Percentiles rank a stretch among this genome's conserved stretches.
Conservation (phyloP, 2,888 invertebrate genomes). For the Coremacera marginata region DNA sequence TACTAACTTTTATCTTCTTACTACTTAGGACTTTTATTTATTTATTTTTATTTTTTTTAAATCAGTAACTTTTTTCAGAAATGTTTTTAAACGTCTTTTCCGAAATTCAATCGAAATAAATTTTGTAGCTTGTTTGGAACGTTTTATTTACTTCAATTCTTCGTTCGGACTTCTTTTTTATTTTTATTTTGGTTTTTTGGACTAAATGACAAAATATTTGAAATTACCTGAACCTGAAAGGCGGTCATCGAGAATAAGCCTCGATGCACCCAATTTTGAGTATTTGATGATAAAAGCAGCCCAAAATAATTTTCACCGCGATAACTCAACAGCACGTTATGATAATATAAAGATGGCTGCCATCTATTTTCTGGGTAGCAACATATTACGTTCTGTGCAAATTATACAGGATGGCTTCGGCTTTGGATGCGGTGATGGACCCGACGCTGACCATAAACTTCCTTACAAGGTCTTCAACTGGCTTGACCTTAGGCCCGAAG, state of each 20-base stretch:
- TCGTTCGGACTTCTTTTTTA: neutral
- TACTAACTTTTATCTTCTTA: too few relatives aligned
- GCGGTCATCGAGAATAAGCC: neutral
- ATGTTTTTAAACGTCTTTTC: neutral
- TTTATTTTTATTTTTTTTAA: too few relatives aligned
- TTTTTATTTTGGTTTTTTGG: neutral
- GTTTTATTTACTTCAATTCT: neutral
- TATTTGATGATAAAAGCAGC: neutral
- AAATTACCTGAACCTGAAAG: neutral
- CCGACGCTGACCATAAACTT: neutral
- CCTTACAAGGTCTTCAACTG: neutral
- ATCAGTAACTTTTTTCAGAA: too few relatives aligned
- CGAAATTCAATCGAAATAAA: neutral
- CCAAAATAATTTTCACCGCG: neutral
- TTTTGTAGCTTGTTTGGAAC: neutral
- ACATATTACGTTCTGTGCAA: neutral
- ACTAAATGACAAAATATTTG: neutral
- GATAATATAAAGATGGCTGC: neutral
- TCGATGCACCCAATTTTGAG: neutral
- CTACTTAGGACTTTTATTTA: too few relatives aligned
- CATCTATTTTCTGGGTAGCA: conserved; percentile 12
- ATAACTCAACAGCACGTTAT: neutral
- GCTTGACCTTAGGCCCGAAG: neutral
- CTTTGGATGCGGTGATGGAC: neutral
- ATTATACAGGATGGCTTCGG: neutral